Evolutionary conservation across 2,113 vertebrate genomes (phyloP).

Genomic region (Poicephalus gulielmi): DNA sequence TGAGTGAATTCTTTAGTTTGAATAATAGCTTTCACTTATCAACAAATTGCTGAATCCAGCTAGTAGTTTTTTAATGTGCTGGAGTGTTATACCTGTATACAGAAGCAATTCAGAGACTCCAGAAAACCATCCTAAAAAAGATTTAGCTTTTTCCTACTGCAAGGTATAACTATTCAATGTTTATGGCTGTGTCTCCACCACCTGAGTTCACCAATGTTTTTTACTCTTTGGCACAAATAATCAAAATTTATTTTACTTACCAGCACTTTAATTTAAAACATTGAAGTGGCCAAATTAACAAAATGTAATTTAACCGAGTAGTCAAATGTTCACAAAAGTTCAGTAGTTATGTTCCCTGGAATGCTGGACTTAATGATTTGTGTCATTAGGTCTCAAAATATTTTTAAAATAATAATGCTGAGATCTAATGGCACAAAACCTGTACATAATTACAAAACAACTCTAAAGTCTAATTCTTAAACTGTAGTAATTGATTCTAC

Average conservation of each 20-base stretch:
- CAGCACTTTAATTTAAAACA: background rate
- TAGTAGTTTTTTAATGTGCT: background rate
- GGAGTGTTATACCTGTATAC: background rate
- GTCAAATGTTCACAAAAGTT: background rate
- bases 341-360: background rate
- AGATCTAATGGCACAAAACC: conserved; percentile 32
- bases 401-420: conserved; percentile 42
- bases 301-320: background rate
- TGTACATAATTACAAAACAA: conserved; percentile 56
- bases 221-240: background rate
- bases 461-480: conserved; percentile 61
- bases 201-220: background rate
- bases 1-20: background rate
- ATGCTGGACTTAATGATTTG: background rate
- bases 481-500: conserved; percentile 64
- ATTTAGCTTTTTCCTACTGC: background rate
- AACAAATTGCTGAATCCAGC: background rate
- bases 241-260: background rate
- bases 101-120: background rate
- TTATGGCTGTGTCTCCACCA: background rate
- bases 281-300: background rate
- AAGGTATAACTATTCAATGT: background rate
- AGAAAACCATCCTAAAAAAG: background rate
- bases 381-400: conserved; percentile 37
- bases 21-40: background rate